phyloP scores from a whole-genome alignment of 2,888 invertebrate species.

The Chrysolina oricalcia region DNA sequence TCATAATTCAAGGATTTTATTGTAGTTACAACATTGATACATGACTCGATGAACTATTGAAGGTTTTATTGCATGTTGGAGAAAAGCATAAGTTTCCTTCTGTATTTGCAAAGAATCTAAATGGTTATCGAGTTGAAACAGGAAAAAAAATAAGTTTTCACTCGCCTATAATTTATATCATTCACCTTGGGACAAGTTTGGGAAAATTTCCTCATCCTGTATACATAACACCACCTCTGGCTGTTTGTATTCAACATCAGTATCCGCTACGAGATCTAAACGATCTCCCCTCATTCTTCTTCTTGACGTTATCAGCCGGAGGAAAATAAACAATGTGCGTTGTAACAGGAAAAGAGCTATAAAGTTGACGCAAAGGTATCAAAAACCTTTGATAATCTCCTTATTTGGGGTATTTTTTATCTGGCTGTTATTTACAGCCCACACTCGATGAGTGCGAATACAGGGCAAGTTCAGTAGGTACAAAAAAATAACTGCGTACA shows the following conservation, averaged over 20 bases:
- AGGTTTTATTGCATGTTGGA: too few relatives aligned
- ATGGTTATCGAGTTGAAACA: too few relatives aligned
- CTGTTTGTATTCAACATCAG: conserved; percentile 4
- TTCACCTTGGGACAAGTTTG: too few relatives aligned
- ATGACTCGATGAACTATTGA: too few relatives aligned
- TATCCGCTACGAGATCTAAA: conserved; percentile 31
- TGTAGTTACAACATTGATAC: too few relatives aligned
- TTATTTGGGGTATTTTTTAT: conserved; percentile 28
- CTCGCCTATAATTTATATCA: too few relatives aligned
- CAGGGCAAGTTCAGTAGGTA: background rate
- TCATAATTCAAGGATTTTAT: too few relatives aligned
- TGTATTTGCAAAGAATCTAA: too few relatives aligned
- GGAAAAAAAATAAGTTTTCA: too few relatives aligned
- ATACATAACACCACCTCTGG: conserved; percentile 14
- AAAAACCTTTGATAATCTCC: conserved; percentile 32
- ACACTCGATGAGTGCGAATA: background rate
- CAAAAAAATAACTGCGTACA: too few relatives aligned
- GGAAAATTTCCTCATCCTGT: background rate
- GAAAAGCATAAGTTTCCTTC: too few relatives aligned
- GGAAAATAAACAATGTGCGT: conserved; percentile 28
- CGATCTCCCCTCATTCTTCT: conserved; percentile 22
- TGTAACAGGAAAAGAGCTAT: conserved; percentile 39
- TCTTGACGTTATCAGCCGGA: conserved; percentile 22
- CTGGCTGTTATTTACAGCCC: conserved; percentile 12
- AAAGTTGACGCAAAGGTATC: conserved; percentile 37